phyloP scores from a whole-genome alignment of 2,797 vertebrate genomes.

The Buceros bicornis region DNA sequence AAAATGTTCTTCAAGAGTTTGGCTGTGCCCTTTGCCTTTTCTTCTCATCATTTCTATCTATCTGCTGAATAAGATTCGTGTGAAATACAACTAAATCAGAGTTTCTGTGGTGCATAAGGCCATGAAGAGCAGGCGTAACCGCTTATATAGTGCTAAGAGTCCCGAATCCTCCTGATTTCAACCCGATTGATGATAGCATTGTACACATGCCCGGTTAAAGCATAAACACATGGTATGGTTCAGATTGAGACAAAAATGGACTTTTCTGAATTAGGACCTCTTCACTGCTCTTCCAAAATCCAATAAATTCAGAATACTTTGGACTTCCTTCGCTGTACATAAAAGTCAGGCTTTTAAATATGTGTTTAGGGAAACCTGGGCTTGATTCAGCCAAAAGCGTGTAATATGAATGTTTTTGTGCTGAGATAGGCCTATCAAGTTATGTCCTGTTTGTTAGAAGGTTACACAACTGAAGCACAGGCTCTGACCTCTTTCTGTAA shows the following conservation, averaged over 20 bases:
- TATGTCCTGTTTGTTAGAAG: neutral
- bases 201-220: neutral
- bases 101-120: neutral
- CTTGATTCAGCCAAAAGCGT: neutral
- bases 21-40: neutral
- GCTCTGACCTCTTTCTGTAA: neutral
- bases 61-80: neutral
- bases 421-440: neutral
- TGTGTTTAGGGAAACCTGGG: neutral
- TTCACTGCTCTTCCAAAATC: neutral
- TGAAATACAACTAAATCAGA: neutral
- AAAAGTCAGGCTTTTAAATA: neutral
- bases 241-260: neutral
- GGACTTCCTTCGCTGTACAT: neutral
- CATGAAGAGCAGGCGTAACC: neutral
- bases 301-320: neutral
- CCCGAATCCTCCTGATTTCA: neutral
- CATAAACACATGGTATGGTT: neutral
- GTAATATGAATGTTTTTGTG: neutral
- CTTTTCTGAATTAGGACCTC: neutral
- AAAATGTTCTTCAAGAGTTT: neutral
- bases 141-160: neutral
- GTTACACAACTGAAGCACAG: neutral
- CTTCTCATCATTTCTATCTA: conserved; percentile 9
- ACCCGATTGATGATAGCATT: neutral